Percentiles rank a stretch among this genome's conserved stretches.
Evolutionary conservation across 2,797 vertebrate species (phyloP).

Genomic region (Remorina albescens): DNA sequence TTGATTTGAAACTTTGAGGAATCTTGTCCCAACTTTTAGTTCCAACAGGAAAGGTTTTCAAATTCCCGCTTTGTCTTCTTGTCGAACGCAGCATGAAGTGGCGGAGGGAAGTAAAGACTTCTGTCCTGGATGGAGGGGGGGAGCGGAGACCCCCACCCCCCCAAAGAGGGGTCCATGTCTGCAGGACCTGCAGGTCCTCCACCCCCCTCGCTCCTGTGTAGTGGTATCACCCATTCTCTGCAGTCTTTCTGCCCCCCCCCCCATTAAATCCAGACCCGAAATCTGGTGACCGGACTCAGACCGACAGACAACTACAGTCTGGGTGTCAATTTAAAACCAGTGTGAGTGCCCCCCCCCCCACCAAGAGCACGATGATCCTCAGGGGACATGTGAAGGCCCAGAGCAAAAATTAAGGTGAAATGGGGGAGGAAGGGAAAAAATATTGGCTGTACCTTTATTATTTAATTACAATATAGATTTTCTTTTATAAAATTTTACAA

Average conservation of each 20-base stretch:
- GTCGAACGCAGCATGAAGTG: neutral
- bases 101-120: neutral
- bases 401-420: conserved; percentile 48
- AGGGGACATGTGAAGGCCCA: conserved; percentile 59
- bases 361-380: conserved; percentile 52
- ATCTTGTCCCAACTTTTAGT: neutral
- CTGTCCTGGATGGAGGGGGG: conserved; percentile 4
- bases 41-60: conserved; percentile 8
- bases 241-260: neutral
- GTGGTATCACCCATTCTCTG: neutral
- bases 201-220: neutral
- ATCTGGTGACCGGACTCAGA: neutral
- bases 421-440: conserved; percentile 33
- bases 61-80: conserved; percentile 7
- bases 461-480: conserved; percentile 78
- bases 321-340: conserved; percentile 2
- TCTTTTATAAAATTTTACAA: conserved; percentile 67
- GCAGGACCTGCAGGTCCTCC: conserved; percentile 8
- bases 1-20: neutral
- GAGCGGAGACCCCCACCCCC: neutral
- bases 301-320: no score
- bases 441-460: conserved; percentile 78
- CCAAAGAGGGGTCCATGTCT: conserved; percentile 16
- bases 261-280: neutral
- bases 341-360: conserved; percentile 1